Base-by-base conservation (phyloP, 1,140 invertebrate species). In the Chlorops oryzae region DNA sequence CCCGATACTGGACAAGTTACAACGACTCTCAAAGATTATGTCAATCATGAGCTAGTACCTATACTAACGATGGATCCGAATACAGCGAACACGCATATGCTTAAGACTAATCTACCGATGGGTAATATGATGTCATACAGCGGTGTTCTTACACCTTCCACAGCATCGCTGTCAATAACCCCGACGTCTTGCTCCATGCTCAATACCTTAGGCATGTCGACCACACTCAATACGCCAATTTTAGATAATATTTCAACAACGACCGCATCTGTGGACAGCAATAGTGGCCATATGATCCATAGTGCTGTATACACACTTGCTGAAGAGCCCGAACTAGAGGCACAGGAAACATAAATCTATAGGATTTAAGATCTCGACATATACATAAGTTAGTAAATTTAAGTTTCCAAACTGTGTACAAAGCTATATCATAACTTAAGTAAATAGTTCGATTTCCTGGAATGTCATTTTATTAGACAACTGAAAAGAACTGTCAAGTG, bases 291-390 rank as follows among this genome's bases (percentile, higher is more conserved):
- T 39, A 45, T 15, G 21, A 70, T 74, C 21, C 67, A 74, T 3
- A 47, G 42, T 20, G 78, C 80, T 1, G 80, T 81, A 10, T 82
- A 82, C 51, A 82, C 81, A n/a, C 69, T 83, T 39, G 76, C 79
- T 25, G 80, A 82, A 61, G 80, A 82, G 52, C 80, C 81, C 45
- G 81, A 83, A 63, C 72, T 77, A 42, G 81, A 83, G 54, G 56
- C 61, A 43, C 80, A 81, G 54, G 80, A 79, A 13, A 56, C 52
- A 24, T 50, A 59, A 25, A 54, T 58, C 40, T 62, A 67, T 32
- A 59, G 58, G 28, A 57, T 66, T 53, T 66, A 62, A 50, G 39
- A n/a, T n/a, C n/a, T n/a, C n/a, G n/a, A n/a, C n/a, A n/a, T n/a
- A n/a, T n/a, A n/a, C n/a, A n/a, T n/a, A n/a, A n/a, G n/a, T n/a